phyloP scores from a whole-genome alignment of 2,888 invertebrate genomes.

The Eledone cirrhosa region DNA sequence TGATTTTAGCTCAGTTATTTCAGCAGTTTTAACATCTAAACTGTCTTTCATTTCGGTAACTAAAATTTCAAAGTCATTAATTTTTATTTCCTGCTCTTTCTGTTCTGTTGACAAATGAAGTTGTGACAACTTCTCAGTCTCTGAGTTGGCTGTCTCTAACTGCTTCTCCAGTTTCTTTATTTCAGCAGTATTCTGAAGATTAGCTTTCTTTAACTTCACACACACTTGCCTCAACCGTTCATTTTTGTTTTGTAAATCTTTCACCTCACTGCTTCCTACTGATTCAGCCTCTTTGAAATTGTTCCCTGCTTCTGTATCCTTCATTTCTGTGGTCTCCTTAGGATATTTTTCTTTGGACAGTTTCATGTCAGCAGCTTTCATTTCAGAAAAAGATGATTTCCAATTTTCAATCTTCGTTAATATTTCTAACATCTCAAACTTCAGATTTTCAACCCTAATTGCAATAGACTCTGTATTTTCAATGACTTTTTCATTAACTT shows the following conservation, averaged over 20 bases:
- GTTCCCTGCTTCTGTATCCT: background rate
- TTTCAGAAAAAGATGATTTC: background rate
- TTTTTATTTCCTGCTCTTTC: background rate
- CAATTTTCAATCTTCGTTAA: slow-evolving; percentile 4
- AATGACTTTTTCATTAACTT: too few relatives aligned
- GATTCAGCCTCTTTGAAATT: background rate
- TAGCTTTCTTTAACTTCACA: background rate
- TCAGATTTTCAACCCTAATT: background rate
- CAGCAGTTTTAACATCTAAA: too few relatives aligned
- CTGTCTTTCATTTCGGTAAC: too few relatives aligned
- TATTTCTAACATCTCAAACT: background rate
- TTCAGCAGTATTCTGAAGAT: background rate
- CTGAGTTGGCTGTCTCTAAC: background rate
- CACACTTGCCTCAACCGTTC: slow-evolving; percentile 1
- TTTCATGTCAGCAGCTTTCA: too few relatives aligned
- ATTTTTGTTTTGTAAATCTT: background rate
- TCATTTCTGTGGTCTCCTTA: too few relatives aligned
- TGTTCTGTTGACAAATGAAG: background rate
- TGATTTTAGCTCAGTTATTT: too few relatives aligned
- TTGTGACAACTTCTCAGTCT: background rate
- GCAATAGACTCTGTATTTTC: too few relatives aligned
- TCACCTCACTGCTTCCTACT: background rate
- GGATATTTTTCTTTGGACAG: too few relatives aligned
- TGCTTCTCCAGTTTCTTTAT: background rate
- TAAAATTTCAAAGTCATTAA: too few relatives aligned